phyloP scores from a whole-genome alignment of 2,113 vertebrate species.

The Boulengeromyrus knoepffleri region DNA sequence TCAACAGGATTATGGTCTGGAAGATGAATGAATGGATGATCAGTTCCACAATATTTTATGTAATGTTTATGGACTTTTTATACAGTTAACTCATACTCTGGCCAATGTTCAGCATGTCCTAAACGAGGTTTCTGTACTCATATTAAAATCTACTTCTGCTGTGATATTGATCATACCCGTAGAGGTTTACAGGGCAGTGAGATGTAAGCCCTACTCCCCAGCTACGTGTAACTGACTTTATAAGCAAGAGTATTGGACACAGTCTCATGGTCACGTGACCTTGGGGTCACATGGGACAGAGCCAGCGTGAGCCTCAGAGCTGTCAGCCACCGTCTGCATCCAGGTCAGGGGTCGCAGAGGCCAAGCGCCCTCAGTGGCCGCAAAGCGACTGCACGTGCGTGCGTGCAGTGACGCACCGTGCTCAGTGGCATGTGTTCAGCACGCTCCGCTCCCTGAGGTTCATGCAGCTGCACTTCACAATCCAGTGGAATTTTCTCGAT shows the following conservation, averaged over 20 bases:
- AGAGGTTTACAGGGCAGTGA: background rate
- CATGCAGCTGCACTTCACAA: background rate
- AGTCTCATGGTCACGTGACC: background rate
- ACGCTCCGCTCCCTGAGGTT: background rate
- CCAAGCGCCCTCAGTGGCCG: background rate
- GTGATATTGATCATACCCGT: background rate
- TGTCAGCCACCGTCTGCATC: background rate
- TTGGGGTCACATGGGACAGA: background rate
- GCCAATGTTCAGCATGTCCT: background rate
- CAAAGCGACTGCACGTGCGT: background rate
- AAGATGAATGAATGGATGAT: background rate
- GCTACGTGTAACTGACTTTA: background rate
- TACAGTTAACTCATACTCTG: background rate
- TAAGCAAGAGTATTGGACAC: background rate
- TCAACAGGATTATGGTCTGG: background rate
- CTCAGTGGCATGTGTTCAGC: background rate
- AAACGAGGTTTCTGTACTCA: background rate
- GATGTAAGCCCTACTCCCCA: background rate
- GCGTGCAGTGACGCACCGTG: background rate
- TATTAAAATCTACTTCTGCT: constrained; percentile 8
- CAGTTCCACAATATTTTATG: background rate
- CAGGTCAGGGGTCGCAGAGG: background rate
- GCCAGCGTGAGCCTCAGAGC: background rate
- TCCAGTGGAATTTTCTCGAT: background rate
- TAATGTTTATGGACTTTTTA: background rate